Conservation (phyloP, 1,140 invertebrate species). For the Cecropterus lyciades region DNA sequence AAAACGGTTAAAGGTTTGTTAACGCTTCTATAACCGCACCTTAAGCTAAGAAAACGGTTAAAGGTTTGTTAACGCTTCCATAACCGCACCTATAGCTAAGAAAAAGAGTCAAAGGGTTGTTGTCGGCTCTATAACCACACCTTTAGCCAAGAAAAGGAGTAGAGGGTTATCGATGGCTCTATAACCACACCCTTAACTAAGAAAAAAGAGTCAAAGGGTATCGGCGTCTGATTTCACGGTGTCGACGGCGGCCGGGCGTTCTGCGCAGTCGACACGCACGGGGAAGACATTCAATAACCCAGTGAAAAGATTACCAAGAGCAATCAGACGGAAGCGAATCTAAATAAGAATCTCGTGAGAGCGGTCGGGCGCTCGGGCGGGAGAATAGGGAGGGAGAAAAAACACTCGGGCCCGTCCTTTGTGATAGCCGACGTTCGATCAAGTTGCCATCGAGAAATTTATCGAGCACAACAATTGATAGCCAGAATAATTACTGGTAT, state of each 20-base stretch:
- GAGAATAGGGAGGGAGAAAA: slow-evolving; percentile 60
- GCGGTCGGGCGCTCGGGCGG: slow-evolving; percentile 63
- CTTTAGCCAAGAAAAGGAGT: neutral
- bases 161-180: neutral
- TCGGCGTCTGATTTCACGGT: slow-evolving; percentile 59
- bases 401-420: slow-evolving; percentile 74
- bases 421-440: slow-evolving; percentile 73
- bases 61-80: too few species aligned
- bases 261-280: slow-evolving; percentile 71
- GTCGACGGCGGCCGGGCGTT: slow-evolving; percentile 51
- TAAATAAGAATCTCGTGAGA: slow-evolving; percentile 83
- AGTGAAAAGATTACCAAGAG: slow-evolving; percentile 83
- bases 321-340: slow-evolving; percentile 84
- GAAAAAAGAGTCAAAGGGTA: slow-evolving; percentile 58
- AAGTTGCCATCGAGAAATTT: slow-evolving; percentile 72
- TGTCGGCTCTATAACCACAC: slow-evolving; percentile 34
- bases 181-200: neutral
- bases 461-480: slow-evolving; percentile 62
- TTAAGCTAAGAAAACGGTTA: too few species aligned
- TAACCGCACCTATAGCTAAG: too few species aligned
- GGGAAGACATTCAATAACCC: slow-evolving; percentile 82
- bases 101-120: slow-evolving; percentile 59
- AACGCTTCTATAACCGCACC: too few species aligned
- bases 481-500: slow-evolving; percentile 39
- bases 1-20: too few species aligned